Base-by-base conservation (phyloP, 2,797 vertebrate species). In the Acipenser oxyrinchus region DNA sequence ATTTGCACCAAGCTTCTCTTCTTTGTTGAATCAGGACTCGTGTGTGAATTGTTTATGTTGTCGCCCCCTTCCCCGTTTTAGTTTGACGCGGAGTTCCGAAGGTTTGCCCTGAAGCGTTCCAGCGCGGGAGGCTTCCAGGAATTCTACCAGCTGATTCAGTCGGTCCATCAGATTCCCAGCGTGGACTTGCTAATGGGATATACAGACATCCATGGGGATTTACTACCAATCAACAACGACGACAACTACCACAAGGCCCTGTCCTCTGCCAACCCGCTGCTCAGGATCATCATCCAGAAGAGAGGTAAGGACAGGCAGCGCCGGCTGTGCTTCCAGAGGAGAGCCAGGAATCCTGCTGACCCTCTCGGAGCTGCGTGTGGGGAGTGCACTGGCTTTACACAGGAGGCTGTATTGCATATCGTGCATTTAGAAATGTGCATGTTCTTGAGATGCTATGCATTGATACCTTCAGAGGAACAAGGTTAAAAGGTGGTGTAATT, bases 241-340 rank as follows among this genome's bases (percentile, higher is more conserved):
- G 95, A 96, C 82, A 98, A 97, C 85, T 95, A 93, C 79, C 87
- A 93, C 82, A 95, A 95, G 79, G 96, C 96, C 0, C 81, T 98
- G 51, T 88, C 91, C 3, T 93, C 89, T 0, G 93, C 94, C 74
- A 93, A 84, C 72, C 93, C 94, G 0, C 88, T 97, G 10, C 92
- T 98, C 63, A 89, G 96, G 65, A 87, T 98, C 64, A 94, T 98
- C 77, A 92, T 98, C 73, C 94, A 93, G 82, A 96, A 88, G 77
- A 92, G 85, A 90, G 95, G 96, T 96, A 84, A 90, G 90, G 0
- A 37, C 3, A 37, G 37, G 37, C 37, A 37, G 37, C 37, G 5
- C 37, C 5, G 37, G 37, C 37, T 37, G 37, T 37, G 37, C 37
- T 37, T 37, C 37, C 37, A 4, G 18, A 37, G 37, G 37, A 37